Percentiles rank a stretch among this genome's conserved stretches.
Conservation (phyloP, 2,888 invertebrate genomes). For the Papilio protenor region DNA sequence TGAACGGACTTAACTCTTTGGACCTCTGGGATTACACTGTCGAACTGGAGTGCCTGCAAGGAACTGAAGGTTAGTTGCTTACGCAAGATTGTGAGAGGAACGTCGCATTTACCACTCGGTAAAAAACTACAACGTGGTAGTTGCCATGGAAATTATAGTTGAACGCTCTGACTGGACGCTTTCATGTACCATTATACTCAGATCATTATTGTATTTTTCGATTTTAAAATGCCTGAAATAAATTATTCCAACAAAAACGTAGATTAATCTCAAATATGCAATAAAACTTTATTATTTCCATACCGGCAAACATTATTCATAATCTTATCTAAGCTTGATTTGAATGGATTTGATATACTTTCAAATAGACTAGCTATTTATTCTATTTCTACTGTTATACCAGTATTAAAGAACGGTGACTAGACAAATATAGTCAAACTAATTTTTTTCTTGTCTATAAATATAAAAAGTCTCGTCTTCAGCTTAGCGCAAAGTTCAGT, state of each 20-base stretch:
- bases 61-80: conserved; percentile 87
- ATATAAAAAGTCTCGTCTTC: not conserved
- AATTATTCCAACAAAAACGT: not conserved
- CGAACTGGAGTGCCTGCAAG: conserved; percentile 91
- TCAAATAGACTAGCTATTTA: not conserved
- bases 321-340: not conserved
- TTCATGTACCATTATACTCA: conserved; percentile 48
- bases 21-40: conserved; percentile 95
- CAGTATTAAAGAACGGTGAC: too few relatives aligned
- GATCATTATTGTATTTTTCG: not conserved
- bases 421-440: not conserved
- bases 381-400: not conserved
- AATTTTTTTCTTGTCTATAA: not conserved
- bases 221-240: not conserved
- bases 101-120: conserved; percentile 54
- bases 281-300: not conserved
- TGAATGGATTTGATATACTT: conserved; percentile 5
- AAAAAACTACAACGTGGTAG: conserved; percentile 57
- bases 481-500: not conserved
- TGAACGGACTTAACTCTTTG: conserved; percentile 87
- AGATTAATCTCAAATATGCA: not conserved
- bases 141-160: conserved; percentile 62
- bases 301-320: not conserved
- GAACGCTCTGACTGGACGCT: conserved; percentile 54
- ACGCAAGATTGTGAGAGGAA: conserved; percentile 72